Evolutionary conservation across 1,140 invertebrate genomes (phyloP).

Genomic region (Drosophila setifemur): DNA sequence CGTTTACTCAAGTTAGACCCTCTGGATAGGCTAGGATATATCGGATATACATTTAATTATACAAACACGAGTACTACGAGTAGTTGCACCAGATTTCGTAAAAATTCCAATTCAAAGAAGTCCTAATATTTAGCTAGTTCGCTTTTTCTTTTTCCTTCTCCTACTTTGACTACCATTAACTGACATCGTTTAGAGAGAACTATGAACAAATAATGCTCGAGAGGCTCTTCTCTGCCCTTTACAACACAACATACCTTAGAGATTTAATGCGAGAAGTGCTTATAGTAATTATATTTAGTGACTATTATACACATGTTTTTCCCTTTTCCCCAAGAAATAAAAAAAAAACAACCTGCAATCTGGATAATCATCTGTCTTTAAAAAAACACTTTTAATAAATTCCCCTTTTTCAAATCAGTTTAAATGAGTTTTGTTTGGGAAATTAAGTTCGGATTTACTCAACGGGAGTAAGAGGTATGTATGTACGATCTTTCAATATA

Average conservation of each 20-base stretch:
- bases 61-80: slow-evolving; percentile 20
- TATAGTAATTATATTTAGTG: slow-evolving; percentile 48
- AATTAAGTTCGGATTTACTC: no score
- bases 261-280: slow-evolving; percentile 51
- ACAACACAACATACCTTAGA: slow-evolving; percentile 37
- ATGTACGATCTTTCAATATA: no score
- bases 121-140: slow-evolving; percentile 27
- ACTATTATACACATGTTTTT: slow-evolving; percentile 15
- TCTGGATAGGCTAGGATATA: slow-evolving; percentile 50
- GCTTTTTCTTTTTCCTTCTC: slow-evolving; percentile 3
- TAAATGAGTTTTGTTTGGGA: not conserved
- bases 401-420: slow-evolving; percentile 47
- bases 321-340: slow-evolving; percentile 4
- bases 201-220: slow-evolving; percentile 33
- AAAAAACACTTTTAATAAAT: slow-evolving; percentile 56
- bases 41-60: slow-evolving; percentile 13
- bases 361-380: slow-evolving; percentile 3
- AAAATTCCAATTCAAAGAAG: slow-evolving; percentile 60
- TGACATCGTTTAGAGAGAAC: slow-evolving; percentile 8
- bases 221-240: slow-evolving; percentile 45
- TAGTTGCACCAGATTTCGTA: slow-evolving; percentile 61
- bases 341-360: slow-evolving; percentile 14
- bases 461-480: no score
- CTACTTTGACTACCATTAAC: slow-evolving; percentile 13
- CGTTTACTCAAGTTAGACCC: slow-evolving; percentile 1